phyloP scores from a whole-genome alignment of 2,113 vertebrate genomes.

The Lophura nycthemera region DNA sequence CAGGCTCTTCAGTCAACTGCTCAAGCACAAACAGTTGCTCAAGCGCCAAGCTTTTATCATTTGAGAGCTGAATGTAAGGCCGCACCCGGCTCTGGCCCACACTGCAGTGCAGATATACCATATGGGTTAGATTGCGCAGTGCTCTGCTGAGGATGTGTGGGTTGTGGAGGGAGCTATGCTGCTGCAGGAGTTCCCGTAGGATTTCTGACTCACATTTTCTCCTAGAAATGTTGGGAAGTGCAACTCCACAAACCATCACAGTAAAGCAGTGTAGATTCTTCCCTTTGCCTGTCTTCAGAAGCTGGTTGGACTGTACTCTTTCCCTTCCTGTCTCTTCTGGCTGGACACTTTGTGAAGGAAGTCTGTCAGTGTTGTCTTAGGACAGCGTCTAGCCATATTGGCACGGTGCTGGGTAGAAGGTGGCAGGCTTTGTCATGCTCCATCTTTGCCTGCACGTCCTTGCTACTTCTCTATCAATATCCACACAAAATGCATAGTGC shows the following conservation, averaged over 20 bases:
- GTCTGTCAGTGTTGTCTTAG: not conserved
- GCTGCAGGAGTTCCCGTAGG: conserved; percentile 58
- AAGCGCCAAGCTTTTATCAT: not conserved
- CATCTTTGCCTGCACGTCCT: not conserved
- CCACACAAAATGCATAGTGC: fast-evolving
- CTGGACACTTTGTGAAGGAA: not conserved
- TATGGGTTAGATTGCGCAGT: conserved; percentile 56
- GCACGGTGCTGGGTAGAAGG: not conserved
- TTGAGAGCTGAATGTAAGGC: not conserved
- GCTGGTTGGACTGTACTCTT: not conserved
- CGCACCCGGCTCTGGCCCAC: not conserved
- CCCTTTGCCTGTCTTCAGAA: not conserved
- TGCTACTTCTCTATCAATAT: not conserved
- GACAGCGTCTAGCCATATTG: not conserved
- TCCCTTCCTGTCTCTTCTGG: not conserved
- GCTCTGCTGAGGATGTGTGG: conserved; percentile 59
- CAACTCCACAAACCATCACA: not conserved
- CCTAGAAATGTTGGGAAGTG: conserved; percentile 54
- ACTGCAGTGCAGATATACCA: conserved; percentile 16
- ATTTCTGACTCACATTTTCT: conserved; percentile 71
- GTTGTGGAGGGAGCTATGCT: conserved; percentile 54
- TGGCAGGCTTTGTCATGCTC: not conserved
- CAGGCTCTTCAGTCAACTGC: not conserved
- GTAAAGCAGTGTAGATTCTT: conserved; percentile 3
- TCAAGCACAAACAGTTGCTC: not conserved